Percentiles rank a stretch among this genome's conserved stretches.
phyloP scores from a whole-genome alignment of 2,113 vertebrate genomes.

The Syrmaticus mikado region DNA sequence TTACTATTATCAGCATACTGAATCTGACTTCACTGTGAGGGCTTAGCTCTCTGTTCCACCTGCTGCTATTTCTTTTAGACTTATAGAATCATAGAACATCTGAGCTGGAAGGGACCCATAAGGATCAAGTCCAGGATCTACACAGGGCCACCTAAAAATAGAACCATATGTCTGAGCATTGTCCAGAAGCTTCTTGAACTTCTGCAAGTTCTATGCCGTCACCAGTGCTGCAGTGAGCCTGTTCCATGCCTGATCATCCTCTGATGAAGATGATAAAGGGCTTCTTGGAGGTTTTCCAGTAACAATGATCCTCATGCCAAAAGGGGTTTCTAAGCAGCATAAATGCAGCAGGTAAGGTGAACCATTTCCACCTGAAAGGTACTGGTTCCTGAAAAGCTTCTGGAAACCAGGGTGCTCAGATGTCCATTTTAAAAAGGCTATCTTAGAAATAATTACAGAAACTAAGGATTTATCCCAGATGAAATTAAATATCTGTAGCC shows the following conservation, averaged over 20 bases:
- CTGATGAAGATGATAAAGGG: no score
- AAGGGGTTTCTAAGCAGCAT: background rate
- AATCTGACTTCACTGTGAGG: background rate
- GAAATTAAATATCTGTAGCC: accelerated
- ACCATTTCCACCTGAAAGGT: background rate
- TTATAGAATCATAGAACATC: background rate
- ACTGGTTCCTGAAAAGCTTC: background rate
- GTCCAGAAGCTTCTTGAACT: no score
- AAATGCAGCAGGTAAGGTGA: background rate
- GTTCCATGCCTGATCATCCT: no score
- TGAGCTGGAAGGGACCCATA: no score
- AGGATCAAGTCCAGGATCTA: no score
- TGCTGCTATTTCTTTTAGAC: background rate
- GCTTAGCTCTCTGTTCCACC: background rate
- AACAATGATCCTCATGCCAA: background rate
- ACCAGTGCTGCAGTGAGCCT: no score
- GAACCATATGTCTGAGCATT: no score
- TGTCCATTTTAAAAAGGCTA: background rate
- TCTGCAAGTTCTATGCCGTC: no score
- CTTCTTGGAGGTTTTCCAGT: background rate
- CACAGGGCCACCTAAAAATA: no score
- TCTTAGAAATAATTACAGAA: background rate
- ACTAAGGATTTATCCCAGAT: background rate
- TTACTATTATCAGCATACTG: background rate
- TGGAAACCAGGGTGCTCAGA: background rate